Conservation (phyloP, 2,888 invertebrate species). For the Yponomeuta sedellus region DNA sequence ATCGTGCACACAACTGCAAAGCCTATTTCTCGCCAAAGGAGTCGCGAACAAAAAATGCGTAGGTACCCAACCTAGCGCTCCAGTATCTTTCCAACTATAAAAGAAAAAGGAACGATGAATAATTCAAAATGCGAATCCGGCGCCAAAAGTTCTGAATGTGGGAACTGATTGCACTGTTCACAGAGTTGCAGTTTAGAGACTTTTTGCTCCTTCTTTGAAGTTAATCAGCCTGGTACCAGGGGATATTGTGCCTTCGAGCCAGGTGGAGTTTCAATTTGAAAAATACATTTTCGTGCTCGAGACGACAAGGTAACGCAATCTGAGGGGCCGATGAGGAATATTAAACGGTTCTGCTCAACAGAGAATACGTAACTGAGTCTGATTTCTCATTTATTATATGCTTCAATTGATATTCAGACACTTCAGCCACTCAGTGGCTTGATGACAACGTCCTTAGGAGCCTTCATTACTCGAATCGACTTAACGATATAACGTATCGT, state of each 20-base stretch:
- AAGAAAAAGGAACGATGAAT: constrained; percentile 28
- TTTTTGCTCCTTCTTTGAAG: constrained; percentile 9
- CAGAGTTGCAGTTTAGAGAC: constrained; percentile 22
- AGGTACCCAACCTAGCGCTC: no score
- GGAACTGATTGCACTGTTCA: constrained; percentile 34
- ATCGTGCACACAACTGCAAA: no score
- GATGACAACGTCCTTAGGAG: no score
- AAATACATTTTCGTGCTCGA: constrained; percentile 22
- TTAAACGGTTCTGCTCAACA: constrained; percentile 32
- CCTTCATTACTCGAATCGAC: no score
- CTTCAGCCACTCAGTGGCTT: neutral
- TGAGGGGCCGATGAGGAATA: constrained; percentile 44
- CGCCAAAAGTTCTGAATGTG: constrained; percentile 31
- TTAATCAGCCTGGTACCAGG: constrained; percentile 6
- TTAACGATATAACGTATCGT: no score
- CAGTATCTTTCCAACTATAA: neutral
- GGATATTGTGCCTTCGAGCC: neutral
- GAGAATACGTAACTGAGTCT: neutral
- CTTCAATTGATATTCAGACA: neutral
- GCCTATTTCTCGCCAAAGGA: no score
- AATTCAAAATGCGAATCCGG: constrained; percentile 34
- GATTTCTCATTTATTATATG: neutral
- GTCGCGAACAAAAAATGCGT: no score
- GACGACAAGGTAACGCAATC: constrained; percentile 67
- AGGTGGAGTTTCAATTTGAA: neutral